Conservation (phyloP, 2,113 vertebrate genomes). For the Pituophis catenifer region DNA sequence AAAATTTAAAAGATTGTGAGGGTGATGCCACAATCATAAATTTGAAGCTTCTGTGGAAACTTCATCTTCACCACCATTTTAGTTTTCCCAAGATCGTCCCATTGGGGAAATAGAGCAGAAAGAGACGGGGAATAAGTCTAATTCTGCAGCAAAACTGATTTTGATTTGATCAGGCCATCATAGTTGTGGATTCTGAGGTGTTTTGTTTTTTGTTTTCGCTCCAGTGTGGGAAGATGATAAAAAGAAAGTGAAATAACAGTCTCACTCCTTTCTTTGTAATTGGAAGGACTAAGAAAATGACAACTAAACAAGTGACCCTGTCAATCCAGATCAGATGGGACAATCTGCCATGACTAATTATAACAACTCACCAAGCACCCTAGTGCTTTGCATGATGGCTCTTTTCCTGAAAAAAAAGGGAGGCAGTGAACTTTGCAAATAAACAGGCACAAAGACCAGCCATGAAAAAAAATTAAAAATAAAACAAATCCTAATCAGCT, state of each 20-base stretch:
- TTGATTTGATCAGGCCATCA: neutral
- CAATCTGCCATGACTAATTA: neutral
- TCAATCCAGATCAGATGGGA: neutral
- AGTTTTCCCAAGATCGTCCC: neutral
- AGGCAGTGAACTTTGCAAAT: neutral
- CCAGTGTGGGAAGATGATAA: neutral
- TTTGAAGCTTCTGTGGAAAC: neutral
- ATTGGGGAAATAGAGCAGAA: neutral
- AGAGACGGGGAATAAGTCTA: neutral
- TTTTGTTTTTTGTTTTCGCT: neutral
- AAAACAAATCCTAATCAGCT: neutral
- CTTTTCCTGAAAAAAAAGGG: neutral
- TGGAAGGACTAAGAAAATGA: neutral
- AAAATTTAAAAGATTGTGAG: too few relatives aligned
- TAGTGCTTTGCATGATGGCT: neutral
- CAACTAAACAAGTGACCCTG: neutral
- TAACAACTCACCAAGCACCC: neutral
- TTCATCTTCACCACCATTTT: neutral
- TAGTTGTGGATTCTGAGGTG: neutral
- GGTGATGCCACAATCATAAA: too few relatives aligned
- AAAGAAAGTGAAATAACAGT: neutral
- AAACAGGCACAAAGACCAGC: neutral
- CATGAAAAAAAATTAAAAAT: neutral
- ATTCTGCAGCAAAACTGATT: neutral
- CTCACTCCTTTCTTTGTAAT: neutral